These are phyloP conservation scores for Congeria kusceri DNA, from an alignment of 2,888 invertebrate species.

Conservation along the genomic window DNA sequence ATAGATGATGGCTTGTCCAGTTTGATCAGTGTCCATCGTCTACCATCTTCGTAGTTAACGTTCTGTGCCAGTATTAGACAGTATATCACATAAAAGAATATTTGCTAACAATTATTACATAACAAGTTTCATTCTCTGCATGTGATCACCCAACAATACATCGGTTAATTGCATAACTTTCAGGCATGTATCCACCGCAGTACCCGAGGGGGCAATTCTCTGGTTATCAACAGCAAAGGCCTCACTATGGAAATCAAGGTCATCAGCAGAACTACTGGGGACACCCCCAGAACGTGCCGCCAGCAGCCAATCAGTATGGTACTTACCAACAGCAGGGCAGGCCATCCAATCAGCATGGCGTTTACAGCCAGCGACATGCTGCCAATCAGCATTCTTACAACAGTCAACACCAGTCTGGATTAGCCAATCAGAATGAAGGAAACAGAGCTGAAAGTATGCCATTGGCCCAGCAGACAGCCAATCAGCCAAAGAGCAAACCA, in stretches of 20 bases:
- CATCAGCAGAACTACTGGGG: constrained; percentile 29
- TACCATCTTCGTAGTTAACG: no score
- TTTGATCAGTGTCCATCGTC: no score
- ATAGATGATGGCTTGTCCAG: no score
- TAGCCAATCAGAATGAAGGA: constrained; percentile 47
- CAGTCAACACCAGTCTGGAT: constrained; percentile 14
- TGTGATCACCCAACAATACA: no score
- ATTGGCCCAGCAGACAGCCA: constrained; percentile 28
- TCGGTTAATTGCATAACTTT: no score
- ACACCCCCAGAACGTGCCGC: constrained; percentile 6
- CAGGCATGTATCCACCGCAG: no score
- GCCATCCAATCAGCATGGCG: neutral
- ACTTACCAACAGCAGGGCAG: neutral
- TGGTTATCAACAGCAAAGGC: constrained; percentile 14
- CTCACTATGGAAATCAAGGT: constrained; percentile 46
- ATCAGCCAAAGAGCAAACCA: constrained; percentile 39
- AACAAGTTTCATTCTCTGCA: no score
- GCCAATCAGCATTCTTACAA: constrained; percentile 22
- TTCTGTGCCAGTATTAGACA: no score
- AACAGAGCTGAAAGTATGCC: constrained; percentile 15
- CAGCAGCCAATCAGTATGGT: no score
- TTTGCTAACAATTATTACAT: no score
- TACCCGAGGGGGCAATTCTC: no score
- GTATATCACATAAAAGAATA: no score
- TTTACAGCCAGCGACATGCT: neutral